phyloP scores from a whole-genome alignment of 2,797 vertebrate genomes.

The Loris lydekkerianus region DNA sequence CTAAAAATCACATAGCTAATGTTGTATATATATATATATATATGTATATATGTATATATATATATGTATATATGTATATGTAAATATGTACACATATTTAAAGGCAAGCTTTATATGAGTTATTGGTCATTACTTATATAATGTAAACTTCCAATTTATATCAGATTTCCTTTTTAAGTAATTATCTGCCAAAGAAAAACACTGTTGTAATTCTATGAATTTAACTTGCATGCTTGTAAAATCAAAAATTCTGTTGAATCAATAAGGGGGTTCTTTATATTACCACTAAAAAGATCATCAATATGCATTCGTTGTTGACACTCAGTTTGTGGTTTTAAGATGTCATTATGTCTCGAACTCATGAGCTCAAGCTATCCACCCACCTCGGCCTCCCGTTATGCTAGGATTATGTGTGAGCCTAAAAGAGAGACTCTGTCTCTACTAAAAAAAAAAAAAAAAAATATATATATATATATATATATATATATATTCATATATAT shows the following conservation, averaged over 20 bases:
- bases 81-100: background rate
- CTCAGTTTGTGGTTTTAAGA: background rate
- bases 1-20: background rate
- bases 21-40: background rate
- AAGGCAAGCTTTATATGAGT: background rate
- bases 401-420: no score
- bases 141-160: background rate
- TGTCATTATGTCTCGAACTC: background rate
- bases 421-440: no score
- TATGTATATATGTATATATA: background rate
- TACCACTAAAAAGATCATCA: background rate
- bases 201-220: slow-evolving; percentile 40
- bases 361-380: no score
- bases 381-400: no score
- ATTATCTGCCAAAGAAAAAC: background rate
- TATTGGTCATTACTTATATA: slow-evolving; percentile 15
- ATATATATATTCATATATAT: no score
- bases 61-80: background rate
- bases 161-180: slow-evolving; percentile 37
- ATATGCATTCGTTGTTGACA: background rate
- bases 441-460: no score
- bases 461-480: no score
- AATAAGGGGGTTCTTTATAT: background rate
- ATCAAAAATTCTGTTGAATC: background rate
- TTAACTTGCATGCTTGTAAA: background rate